Evolutionary conservation across 35 echinoderm and acorn worm genomes (phyloP), one percentile per base, ranked within the genome.

Genomic region (Eucidaris tribuloides): DNA sequence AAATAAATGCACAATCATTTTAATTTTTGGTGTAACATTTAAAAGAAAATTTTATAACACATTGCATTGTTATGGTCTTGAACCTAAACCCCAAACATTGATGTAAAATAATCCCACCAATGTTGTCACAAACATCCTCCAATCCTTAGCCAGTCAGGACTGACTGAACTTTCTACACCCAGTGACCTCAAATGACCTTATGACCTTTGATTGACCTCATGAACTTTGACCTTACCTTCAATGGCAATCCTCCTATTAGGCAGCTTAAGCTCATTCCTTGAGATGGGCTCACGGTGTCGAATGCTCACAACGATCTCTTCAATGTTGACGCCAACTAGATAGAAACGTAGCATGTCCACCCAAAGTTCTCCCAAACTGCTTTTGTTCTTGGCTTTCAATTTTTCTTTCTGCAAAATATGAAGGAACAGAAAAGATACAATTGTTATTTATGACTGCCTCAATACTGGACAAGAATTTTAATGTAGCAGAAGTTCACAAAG

Each of bases 261-360:
- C 18, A 91, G 68, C 68, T 89, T 88, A 43, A 92, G 62, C 24
- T 88, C 86, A 19, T 85, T 82, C 65, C 89, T 50, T 0, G 45
- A 65, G 24, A 86, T 60, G 1, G 83, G 52, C 23, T 70, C 37
- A 13, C 84, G 79, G 4, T 89, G 87, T 18, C 90, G 58, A 5
- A 97, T 89, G 34, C 78, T 84, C 29, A 97, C 86, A 7, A 97
- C 90, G 35, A 80, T 80, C 32, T 97, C 89, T 49, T 92, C 94
- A 7, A 97, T 76, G 22, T 78, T 66, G 18, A 83, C 80, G 30
- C 85, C 90, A 17, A 92, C 74, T 30, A 82, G 30, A 76, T 92
- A 97, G 78, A 82, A 97, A 46, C 84, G 78, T 14, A 92, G 74
- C 56, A 97, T 55, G 32, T 45, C 64, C 0, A 97, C 27, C 94